Percentiles rank a stretch among this genome's conserved stretches.
phyloP scores from a whole-genome alignment of 2,888 invertebrate genomes.

The Salpingus planirostris region DNA sequence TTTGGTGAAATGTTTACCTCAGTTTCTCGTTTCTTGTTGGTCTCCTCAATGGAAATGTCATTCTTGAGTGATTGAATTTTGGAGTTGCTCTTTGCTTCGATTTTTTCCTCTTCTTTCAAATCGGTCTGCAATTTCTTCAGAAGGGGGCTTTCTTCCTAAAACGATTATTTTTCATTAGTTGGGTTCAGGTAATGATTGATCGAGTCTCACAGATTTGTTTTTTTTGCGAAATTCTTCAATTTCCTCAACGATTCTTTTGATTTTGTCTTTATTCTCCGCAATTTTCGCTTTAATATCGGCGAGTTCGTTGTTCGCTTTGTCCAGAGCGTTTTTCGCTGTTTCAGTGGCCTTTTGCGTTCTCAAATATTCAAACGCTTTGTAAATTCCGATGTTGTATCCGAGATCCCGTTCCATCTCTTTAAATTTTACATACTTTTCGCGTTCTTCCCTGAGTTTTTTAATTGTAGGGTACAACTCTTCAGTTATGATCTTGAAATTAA shows the following conservation, averaged over 20 bases:
- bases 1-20: too few relatives aligned
- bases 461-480: slow-evolving; percentile 91
- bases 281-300: slow-evolving; percentile 41
- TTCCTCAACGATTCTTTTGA: slow-evolving; percentile 49
- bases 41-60: slow-evolving; percentile 57
- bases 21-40: slow-evolving; percentile 58
- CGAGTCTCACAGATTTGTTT: slow-evolving; percentile 53
- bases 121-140: slow-evolving; percentile 56
- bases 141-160: slow-evolving; percentile 56
- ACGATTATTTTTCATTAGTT: background rate
- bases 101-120: slow-evolving; percentile 54
- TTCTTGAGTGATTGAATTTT: slow-evolving; percentile 56
- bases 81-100: slow-evolving; percentile 57
- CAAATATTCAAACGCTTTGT: slow-evolving; percentile 64
- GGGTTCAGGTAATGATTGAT: background rate
- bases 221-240: slow-evolving; percentile 55
- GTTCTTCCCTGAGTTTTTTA: slow-evolving; percentile 75
- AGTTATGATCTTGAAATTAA: slow-evolving; percentile 47
- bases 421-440: slow-evolving; percentile 76
- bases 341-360: slow-evolving; percentile 27
- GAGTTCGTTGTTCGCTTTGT: slow-evolving; percentile 25
- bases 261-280: slow-evolving; percentile 45
- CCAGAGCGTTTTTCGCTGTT: slow-evolving; percentile 26
- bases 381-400: slow-evolving; percentile 67
- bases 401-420: slow-evolving; percentile 78